These are phyloP conservation scores for Electrona antarctica DNA, from an alignment of 2,113 vertebrate species.

Conservation along the genomic window DNA sequence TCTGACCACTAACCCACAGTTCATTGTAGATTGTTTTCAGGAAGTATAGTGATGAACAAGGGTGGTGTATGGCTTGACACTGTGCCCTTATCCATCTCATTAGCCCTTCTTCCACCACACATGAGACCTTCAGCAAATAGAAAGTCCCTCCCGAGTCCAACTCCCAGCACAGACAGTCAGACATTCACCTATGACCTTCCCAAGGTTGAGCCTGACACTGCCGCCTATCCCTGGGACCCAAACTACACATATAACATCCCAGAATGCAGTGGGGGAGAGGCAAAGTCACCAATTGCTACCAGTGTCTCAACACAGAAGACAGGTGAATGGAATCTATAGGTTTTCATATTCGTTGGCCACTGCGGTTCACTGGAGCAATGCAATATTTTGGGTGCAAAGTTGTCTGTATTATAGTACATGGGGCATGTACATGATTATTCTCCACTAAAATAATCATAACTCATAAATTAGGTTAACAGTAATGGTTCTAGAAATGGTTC, in stretches of 20 bases:
- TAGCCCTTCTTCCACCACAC: conserved; percentile 70
- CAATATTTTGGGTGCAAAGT: too few relatives aligned
- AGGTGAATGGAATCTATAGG: conserved; percentile 34
- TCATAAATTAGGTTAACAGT: too few relatives aligned
- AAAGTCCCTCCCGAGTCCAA: not conserved
- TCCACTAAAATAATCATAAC: too few relatives aligned
- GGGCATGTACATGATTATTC: too few relatives aligned
- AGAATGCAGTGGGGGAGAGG: conserved; percentile 32
- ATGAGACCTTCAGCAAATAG: conserved; percentile 41
- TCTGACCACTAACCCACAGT: not conserved
- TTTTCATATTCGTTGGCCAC: too few relatives aligned
- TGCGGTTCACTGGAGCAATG: too few relatives aligned
- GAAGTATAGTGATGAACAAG: not conserved
- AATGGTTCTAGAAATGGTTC: too few relatives aligned
- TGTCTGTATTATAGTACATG: too few relatives aligned
- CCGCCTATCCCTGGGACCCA: conserved; percentile 23
- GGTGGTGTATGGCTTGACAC: not conserved
- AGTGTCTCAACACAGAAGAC: not conserved
- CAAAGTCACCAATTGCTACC: conserved; percentile 12
- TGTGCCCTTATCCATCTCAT: not conserved
- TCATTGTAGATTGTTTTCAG: not conserved
- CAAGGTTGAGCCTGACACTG: conserved; percentile 17
- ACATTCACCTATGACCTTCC: conserved; percentile 37
- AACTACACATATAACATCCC: conserved; percentile 33
- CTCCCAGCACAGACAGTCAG: conserved; percentile 3